These are phyloP conservation scores for Mionectes olivaceus DNA, from an alignment of 2,797 vertebrate species.

Conservation along the genomic window DNA sequence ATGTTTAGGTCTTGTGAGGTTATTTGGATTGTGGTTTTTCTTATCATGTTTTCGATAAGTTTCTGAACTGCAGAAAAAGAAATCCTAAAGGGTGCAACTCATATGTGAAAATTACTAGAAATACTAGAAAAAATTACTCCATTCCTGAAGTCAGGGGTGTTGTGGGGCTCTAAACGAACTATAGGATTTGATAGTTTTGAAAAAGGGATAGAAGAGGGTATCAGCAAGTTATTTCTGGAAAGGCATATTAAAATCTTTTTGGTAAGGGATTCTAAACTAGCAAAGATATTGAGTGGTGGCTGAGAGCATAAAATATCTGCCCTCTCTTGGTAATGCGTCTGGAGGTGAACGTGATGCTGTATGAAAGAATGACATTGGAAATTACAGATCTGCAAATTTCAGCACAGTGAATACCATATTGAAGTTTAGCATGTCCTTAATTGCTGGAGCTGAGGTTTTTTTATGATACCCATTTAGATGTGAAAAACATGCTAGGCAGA, in stretches of 20 bases:
- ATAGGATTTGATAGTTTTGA: neutral
- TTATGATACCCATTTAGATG: neutral
- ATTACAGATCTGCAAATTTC: neutral
- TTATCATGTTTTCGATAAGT: neutral
- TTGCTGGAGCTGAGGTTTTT: neutral
- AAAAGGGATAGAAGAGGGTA: neutral
- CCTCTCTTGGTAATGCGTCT: neutral
- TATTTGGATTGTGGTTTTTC: neutral
- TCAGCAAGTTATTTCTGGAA: neutral
- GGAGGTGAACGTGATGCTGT: neutral
- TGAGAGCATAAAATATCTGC: neutral
- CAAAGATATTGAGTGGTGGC: neutral
- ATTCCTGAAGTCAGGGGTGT: neutral
- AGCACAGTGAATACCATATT: neutral
- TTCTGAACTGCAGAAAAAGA: neutral
- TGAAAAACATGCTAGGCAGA: constrained; percentile 4
- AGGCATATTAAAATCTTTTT: neutral
- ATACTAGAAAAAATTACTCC: neutral
- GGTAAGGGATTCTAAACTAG: neutral
- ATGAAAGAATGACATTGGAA: neutral
- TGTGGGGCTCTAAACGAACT: neutral
- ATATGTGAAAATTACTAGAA: neutral
- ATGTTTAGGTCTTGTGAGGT: neutral
- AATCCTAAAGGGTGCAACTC: neutral
- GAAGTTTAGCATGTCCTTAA: neutral